Conservation (phyloP, 2,888 invertebrate species). For the Scrobipalpa atriplicella region DNA sequence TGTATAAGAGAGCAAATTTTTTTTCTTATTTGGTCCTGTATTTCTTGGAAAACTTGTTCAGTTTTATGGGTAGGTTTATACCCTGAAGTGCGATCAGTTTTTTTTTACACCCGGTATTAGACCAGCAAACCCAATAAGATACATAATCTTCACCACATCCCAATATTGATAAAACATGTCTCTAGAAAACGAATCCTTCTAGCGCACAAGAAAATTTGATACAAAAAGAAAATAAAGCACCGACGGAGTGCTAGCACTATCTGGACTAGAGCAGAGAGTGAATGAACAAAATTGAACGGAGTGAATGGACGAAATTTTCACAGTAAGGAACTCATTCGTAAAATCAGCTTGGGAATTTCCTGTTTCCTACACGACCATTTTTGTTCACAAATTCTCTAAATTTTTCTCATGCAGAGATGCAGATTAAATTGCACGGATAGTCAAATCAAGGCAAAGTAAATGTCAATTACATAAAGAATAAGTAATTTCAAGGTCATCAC, state of each 20-base stretch:
- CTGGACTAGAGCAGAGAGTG: background rate
- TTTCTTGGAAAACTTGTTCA: too few species aligned
- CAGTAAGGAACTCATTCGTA: conserved; percentile 21
- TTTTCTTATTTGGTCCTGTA: too few species aligned
- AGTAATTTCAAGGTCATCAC: too few species aligned
- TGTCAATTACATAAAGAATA: too few species aligned
- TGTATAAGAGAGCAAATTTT: too few species aligned
- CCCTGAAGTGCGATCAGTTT: too few species aligned
- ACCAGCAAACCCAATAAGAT: too few species aligned
- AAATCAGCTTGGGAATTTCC: conserved; percentile 2
- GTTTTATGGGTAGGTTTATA: too few species aligned
- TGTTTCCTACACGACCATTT: background rate
- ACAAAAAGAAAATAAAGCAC: conserved; percentile 11
- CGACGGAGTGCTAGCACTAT: background rate
- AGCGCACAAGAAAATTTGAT: background rate
- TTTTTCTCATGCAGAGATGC: background rate
- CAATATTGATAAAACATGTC: background rate
- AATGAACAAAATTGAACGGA: conserved; percentile 7
- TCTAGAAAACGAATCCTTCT: background rate
- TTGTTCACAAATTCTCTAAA: background rate
- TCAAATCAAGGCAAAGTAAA: too few species aligned
- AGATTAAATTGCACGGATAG: too few species aligned
- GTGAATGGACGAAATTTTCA: conserved; percentile 22
- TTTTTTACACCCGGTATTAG: too few species aligned
- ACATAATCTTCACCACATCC: background rate